phyloP scores from a whole-genome alignment of 2,113 vertebrate species.

The Tragulus kanchil region DNA sequence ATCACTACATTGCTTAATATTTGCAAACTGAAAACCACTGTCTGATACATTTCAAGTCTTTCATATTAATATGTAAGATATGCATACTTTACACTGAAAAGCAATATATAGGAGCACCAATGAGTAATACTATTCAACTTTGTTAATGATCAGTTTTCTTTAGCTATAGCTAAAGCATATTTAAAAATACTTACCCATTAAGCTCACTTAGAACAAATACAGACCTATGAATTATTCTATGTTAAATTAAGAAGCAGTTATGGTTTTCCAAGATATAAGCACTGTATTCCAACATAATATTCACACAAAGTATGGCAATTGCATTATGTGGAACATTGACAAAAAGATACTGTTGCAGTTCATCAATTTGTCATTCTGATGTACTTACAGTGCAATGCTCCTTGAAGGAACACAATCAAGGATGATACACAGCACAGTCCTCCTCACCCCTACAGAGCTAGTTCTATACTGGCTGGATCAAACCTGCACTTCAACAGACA shows the following conservation, averaged over 20 bases:
- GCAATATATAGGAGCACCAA: conserved; percentile 84
- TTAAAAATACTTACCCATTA: conserved; percentile 92
- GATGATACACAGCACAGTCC: conserved; percentile 96
- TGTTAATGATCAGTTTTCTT: conserved; percentile 87
- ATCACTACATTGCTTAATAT: conserved; percentile 84
- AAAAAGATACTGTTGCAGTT: conserved; percentile 93
- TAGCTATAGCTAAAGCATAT: conserved; percentile 88
- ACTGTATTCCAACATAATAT: conserved; percentile 93
- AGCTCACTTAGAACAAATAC: conserved; percentile 85
- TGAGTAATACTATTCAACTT: conserved; percentile 84
- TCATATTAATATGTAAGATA: conserved; percentile 84
- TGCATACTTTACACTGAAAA: conserved; percentile 86
- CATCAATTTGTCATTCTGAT: conserved; percentile 93
- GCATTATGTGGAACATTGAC: conserved; percentile 92
- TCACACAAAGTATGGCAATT: conserved; percentile 90
- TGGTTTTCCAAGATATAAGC: conserved; percentile 88
- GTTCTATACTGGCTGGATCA: conserved; percentile 95
- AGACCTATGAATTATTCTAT: conserved; percentile 87
- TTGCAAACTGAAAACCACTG: conserved; percentile 86
- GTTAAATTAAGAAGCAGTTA: conserved; percentile 88
- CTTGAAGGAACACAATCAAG: conserved; percentile 96
- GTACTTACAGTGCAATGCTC: conserved; percentile 99
- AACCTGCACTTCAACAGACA: conserved; percentile 96
- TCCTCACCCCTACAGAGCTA: conserved; percentile 96
- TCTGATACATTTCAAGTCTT: conserved; percentile 87